Evolutionary conservation across 2,113 vertebrate genomes (phyloP).

Genomic region (Pteronura brasiliensis): DNA sequence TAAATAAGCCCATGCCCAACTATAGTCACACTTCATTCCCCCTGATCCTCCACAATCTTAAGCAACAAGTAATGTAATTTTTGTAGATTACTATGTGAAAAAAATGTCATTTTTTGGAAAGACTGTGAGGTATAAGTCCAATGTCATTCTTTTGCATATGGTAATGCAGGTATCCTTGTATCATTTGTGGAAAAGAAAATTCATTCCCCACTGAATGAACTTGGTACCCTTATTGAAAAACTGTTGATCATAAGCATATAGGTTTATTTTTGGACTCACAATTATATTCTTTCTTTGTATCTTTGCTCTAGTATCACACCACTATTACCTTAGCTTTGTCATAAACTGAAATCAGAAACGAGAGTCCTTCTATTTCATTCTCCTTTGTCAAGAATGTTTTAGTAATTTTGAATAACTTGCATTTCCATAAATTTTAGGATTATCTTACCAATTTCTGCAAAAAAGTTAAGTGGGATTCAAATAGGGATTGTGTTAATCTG

Average conservation of each 20-base stretch:
- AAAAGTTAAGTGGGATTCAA: background rate
- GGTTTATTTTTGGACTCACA: background rate
- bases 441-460: background rate
- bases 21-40: background rate
- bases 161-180: background rate
- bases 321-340: background rate
- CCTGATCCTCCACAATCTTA: background rate
- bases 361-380: background rate
- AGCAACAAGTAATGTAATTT: background rate
- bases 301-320: background rate
- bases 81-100: background rate
- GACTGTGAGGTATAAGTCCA: background rate
- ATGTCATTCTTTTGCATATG: background rate
- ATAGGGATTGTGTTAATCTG: background rate
- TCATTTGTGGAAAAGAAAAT: background rate
- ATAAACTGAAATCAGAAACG: background rate
- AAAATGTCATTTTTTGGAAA: background rate
- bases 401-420: background rate
- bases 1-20: background rate
- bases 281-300: background rate
- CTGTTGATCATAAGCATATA: background rate
- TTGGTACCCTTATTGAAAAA: background rate
- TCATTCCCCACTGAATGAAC: background rate
- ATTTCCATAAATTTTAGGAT: background rate
- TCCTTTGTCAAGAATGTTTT: background rate